Conservation (phyloP, 2,113 vertebrate species). For the Toxotes chatareus region DNA sequence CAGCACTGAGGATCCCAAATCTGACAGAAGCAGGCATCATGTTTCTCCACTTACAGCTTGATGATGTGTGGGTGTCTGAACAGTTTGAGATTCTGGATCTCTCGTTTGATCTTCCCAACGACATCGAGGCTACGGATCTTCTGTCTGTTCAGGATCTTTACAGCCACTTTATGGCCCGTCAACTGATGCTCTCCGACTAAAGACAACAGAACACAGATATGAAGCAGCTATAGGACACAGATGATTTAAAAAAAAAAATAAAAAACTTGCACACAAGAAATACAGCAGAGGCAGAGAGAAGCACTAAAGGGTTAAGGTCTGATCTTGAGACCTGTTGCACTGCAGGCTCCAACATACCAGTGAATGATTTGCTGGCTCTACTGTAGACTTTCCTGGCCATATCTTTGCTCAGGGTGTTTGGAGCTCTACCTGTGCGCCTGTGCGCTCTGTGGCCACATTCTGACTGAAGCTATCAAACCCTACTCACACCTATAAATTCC, state of each 20-base stretch:
- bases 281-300: neutral
- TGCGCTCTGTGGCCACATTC: slow-evolving; percentile 6
- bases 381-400: neutral
- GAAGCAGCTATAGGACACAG: slow-evolving; percentile 27
- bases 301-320: neutral
- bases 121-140: slow-evolving; percentile 98
- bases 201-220: slow-evolving; percentile 64
- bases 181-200: slow-evolving; percentile 97
- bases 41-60: slow-evolving; percentile 92
- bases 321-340: slow-evolving; percentile 10
- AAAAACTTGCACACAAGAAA: neutral
- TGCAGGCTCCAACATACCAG: neutral
- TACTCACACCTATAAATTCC: neutral
- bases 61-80: slow-evolving; percentile 99
- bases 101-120: slow-evolving; percentile 98
- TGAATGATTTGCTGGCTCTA: neutral
- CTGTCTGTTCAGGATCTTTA: slow-evolving; percentile 99
- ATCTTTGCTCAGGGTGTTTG: no score
- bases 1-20: slow-evolving; percentile 1
- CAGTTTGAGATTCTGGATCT: slow-evolving; percentile 99
- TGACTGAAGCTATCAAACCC: slow-evolving; percentile 16
- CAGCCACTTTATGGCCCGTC: slow-evolving; percentile 98
- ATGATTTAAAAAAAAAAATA: neutral
- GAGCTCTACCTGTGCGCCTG: neutral
- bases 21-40: neutral